Evolutionary conservation across 2,113 vertebrate genomes (phyloP), one percentile per base, ranked within the genome.

Genomic region (Craseonycteris thonglongyai): DNA sequence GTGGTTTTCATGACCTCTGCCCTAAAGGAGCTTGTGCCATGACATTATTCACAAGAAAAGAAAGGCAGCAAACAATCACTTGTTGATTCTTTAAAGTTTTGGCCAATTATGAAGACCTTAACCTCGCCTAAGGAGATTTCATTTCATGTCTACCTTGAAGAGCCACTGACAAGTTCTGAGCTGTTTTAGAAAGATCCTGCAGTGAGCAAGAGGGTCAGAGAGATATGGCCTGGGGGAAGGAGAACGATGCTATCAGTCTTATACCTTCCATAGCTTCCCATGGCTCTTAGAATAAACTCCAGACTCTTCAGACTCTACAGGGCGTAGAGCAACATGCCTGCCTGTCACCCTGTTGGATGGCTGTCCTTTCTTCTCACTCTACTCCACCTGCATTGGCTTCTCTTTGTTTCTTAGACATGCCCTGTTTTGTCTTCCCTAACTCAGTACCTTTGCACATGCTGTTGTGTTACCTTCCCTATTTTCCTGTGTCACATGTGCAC

Each of bases 201-300:
- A 3, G 40, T 51, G 19, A 66, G 16, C 38, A 72, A 54, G 35
- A 42, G 16, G 49, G 63, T 51, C 45, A 26, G 68, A 85, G 78
- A 11, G 45, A 33, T 18, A 22, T 0, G 0, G 14, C 8, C 26
- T 14, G 16, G 49, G 38, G 7, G 30, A 33, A 51, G 26, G 40
- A 61, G 15, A n/a, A 49, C 3, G 1, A 13, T 0, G 1, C 16
- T 2, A 7, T 18, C 58, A 7, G 6, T 26, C 63, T 72, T 63
- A 14, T 0, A 7, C 12, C 33, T 40, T 47, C 68, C 8, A 4
- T 0, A 35, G 42, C 82, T 38, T 49, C 66, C 51, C 47, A 14
- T 1, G 42, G 14, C 74, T 49, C 59, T 38, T 19, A 40, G 9
- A 76, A 72, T 22, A 65, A 40, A 30, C 13, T 47, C 24, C 42